Conservation (phyloP, 2,797 vertebrate species). For the Adelosebastes latens region DNA sequence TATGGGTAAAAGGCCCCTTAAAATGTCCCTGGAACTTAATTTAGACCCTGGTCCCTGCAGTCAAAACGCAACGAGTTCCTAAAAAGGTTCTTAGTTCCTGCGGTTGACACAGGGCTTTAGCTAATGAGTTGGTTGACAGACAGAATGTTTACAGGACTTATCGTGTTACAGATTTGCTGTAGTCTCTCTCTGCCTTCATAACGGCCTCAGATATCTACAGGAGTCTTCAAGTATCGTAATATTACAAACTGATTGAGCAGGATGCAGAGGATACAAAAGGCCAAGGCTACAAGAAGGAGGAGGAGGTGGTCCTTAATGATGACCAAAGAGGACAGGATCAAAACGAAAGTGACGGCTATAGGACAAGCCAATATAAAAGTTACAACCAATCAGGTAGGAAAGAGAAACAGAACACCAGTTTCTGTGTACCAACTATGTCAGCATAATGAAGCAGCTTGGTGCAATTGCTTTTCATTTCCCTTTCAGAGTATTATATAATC, state of each 20-base stretch:
- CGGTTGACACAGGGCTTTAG: neutral
- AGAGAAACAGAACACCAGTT: neutral
- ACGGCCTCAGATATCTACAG: neutral
- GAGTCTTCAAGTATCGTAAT: neutral
- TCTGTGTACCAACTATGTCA: neutral
- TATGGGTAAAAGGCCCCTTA: no score
- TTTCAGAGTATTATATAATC: neutral
- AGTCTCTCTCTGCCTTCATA: neutral
- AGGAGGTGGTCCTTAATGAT: constrained; percentile 30
- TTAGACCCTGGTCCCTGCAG: no score
- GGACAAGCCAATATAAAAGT: neutral
- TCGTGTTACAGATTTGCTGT: neutral
- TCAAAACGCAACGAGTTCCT: no score
- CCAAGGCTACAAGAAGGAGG: constrained; percentile 6
- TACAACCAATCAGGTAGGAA: neutral
- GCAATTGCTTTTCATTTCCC: neutral
- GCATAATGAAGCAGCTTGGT: neutral
- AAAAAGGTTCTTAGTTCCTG: no score
- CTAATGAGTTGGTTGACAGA: neutral
- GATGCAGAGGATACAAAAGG: constrained; percentile 20
- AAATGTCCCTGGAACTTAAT: no score
- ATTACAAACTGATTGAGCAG: constrained; percentile 1
- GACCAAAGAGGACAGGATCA: constrained; percentile 39
- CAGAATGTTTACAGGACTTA: neutral
- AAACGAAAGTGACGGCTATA: constrained; percentile 17